Evolutionary conservation across 2,113 vertebrate genomes (phyloP).

Genomic region (Macquaria australasica): DNA sequence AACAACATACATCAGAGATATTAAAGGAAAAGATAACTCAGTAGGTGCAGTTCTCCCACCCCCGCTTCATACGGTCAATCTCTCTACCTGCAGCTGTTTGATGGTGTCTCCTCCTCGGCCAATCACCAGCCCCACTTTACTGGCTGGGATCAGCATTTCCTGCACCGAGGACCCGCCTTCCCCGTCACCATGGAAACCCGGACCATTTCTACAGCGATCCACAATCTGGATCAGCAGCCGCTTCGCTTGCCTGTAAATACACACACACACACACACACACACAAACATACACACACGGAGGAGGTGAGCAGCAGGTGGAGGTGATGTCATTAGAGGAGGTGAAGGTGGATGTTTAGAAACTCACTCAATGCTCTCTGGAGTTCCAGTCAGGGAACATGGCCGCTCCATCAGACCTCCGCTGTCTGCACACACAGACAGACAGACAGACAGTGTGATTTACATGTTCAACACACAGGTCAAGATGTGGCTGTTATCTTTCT

Average conservation of each 20-base stretch:
- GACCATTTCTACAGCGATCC: slow-evolving; percentile 94
- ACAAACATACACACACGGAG: slow-evolving; percentile 13
- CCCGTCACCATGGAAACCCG: slow-evolving; percentile 91
- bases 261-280: slow-evolving; percentile 23
- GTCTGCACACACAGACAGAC: slow-evolving; percentile 81
- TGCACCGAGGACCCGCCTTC: slow-evolving; percentile 90
- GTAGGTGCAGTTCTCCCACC: background rate
- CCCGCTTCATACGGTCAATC: background rate
- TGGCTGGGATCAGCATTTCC: slow-evolving; percentile 94
- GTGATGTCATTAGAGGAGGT: background rate
- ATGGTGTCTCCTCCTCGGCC: slow-evolving; percentile 97
- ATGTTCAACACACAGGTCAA: background rate
- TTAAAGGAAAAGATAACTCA: background rate
- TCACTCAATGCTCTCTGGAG: slow-evolving; percentile 97
- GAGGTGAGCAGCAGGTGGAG: slow-evolving; percentile 8
- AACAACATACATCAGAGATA: background rate
- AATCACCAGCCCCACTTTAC: slow-evolving; percentile 97
- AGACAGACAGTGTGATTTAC: background rate
- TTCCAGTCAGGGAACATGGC: slow-evolving; percentile 94
- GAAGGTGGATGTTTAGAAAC: slow-evolving; percentile 63
- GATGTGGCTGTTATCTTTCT: background rate
- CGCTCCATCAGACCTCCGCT: slow-evolving; percentile 94
- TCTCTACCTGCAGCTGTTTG: slow-evolving; percentile 93
- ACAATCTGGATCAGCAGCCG: slow-evolving; percentile 95
- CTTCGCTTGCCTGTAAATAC: slow-evolving; percentile 90